Evolutionary conservation across 2,888 invertebrate species (phyloP).

Genomic region (Bombylius major): DNA sequence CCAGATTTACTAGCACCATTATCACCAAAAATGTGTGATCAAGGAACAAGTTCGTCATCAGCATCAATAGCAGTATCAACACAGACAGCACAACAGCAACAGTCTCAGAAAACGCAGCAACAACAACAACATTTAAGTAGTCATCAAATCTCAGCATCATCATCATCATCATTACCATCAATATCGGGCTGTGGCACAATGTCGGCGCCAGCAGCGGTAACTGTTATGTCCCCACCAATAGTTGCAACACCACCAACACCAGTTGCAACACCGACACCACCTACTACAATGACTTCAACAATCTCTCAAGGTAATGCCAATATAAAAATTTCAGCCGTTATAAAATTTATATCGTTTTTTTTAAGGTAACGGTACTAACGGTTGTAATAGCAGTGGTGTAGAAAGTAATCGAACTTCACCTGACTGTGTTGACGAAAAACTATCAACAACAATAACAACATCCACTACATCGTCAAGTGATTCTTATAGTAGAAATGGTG

Average conservation of each 20-base stretch:
- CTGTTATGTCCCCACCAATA: slow-evolving; percentile 27
- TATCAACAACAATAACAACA: slow-evolving; percentile 26
- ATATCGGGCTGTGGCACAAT: slow-evolving; percentile 25
- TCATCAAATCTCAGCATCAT: slow-evolving; percentile 16
- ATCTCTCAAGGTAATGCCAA: slow-evolving; percentile 16
- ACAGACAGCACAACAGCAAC: slow-evolving; percentile 20
- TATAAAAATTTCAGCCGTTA: background rate
- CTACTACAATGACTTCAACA: slow-evolving; percentile 22
- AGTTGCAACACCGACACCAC: slow-evolving; percentile 19
- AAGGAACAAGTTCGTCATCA: slow-evolving; percentile 14
- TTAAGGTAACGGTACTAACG: slow-evolving; percentile 30
- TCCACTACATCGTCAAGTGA: background rate
- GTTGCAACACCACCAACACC: slow-evolving; percentile 14
- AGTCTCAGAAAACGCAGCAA: slow-evolving; percentile 20
- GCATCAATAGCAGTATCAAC: slow-evolving; percentile 11
- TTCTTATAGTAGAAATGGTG: slow-evolving; percentile 11
- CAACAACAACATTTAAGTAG: slow-evolving; percentile 17
- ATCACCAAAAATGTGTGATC: slow-evolving; percentile 64
- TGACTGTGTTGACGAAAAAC: slow-evolving; percentile 33
- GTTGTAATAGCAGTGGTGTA: slow-evolving; percentile 25
- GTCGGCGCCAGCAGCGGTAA: slow-evolving; percentile 24
- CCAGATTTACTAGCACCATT: slow-evolving; percentile 74
- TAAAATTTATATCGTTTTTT: background rate
- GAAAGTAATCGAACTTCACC: slow-evolving; percentile 34
- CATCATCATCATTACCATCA: slow-evolving; percentile 21